Conservation (phyloP, 2,888 invertebrate genomes). For the Drosophila sordidapex region DNA sequence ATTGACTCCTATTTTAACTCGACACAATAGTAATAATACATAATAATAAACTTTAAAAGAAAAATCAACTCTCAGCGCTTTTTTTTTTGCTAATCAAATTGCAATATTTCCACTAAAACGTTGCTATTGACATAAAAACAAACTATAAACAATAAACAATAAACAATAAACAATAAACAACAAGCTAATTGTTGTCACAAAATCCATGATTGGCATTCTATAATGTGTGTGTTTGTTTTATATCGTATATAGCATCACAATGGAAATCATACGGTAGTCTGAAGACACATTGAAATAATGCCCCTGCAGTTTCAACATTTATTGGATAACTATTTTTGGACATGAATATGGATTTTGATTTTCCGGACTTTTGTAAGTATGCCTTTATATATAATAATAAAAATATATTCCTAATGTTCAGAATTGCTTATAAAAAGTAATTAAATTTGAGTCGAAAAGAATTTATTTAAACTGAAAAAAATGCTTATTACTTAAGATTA, state of each 20-base stretch:
- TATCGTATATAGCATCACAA: constrained; percentile 33
- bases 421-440: not conserved
- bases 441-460: not conserved
- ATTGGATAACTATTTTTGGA: constrained; percentile 60
- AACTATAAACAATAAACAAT: constrained; percentile 15
- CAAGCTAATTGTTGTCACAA: not conserved
- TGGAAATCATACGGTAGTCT: constrained; percentile 52
- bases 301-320: constrained; percentile 54
- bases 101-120: constrained; percentile 24
- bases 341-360: constrained; percentile 84
- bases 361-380: constrained; percentile 84
- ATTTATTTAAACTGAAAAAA: not conserved
- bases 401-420: not conserved
- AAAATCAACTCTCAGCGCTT: not conserved
- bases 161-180: constrained; percentile 15
- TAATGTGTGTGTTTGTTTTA: not conserved
- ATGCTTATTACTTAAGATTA: not conserved
- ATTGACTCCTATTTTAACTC: constrained; percentile 4
- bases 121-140: constrained; percentile 1
- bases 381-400: not conserved
- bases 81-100: constrained; percentile 25
- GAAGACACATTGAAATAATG: constrained; percentile 66
- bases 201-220: not conserved
- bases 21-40: constrained; percentile 2
- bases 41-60: not conserved